Conservation (phyloP, 37 sponge, comb jelly and placozoan genomes). For the Cladorhizidae sp. region DNA sequence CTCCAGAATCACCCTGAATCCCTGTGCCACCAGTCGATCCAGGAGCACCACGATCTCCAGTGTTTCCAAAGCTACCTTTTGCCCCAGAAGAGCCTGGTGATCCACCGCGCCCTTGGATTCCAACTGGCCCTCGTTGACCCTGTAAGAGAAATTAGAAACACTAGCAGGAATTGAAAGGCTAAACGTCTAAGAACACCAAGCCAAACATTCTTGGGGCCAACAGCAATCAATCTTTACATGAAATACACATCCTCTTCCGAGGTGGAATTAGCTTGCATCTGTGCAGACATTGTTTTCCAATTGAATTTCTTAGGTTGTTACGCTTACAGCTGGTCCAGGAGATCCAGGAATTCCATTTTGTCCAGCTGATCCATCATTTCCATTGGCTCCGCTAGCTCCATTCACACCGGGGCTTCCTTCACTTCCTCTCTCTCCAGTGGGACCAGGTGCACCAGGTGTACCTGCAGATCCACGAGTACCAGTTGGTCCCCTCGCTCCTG, state of each 20-base stretch:
- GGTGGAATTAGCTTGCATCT: too few species aligned
- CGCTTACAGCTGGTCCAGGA: conserved; percentile 25
- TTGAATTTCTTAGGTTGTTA: too few species aligned
- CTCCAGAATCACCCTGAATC: background rate
- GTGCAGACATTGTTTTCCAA: too few species aligned
- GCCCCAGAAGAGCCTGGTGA: background rate
- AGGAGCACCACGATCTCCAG: background rate
- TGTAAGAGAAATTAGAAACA: background rate
- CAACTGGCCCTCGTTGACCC: conserved; percentile 16
- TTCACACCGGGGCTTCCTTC: conserved; percentile 1
- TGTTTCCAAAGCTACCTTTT: background rate
- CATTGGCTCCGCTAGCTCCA: conserved; percentile 23
- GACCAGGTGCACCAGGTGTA: conserved; percentile 46
- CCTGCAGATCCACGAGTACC: conserved; percentile 56
- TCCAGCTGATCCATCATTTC: conserved; percentile 26
- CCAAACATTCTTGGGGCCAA: too few species aligned
- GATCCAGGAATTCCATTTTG: conserved; percentile 31
- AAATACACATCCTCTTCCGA: too few species aligned
- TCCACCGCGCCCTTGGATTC: background rate
- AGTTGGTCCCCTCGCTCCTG: conserved; percentile 53
- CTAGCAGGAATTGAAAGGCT: background rate
- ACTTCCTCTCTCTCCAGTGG: conserved; percentile 20
- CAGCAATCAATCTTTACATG: too few species aligned
- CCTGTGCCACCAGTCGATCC: conserved; percentile 15
- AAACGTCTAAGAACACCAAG: too few species aligned